Evolutionary conservation across 2,888 invertebrate genomes (phyloP).

Genomic region (Tinea trinotella): DNA sequence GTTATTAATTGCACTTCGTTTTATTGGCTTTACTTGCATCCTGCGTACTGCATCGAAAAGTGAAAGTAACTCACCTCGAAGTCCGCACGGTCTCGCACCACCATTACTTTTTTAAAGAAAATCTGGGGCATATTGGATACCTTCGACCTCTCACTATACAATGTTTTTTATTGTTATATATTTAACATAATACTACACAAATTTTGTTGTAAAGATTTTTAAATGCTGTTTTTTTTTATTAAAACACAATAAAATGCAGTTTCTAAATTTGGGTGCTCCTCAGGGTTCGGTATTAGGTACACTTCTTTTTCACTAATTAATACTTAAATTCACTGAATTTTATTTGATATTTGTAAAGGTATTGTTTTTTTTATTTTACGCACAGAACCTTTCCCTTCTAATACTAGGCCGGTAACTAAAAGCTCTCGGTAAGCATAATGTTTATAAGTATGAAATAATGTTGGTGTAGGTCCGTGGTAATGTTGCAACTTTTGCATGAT

Average conservation of each 20-base stretch:
- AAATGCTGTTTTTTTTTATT: background rate
- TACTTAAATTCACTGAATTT: background rate
- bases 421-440: constrained; percentile 56
- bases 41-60: constrained; percentile 30
- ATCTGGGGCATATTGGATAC: constrained; percentile 59
- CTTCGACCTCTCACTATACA: constrained; percentile 16
- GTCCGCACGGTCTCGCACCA: constrained; percentile 55
- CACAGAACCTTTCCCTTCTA: constrained; percentile 49
- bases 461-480: constrained; percentile 33
- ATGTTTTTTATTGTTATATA: background rate
- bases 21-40: too few species aligned
- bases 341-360: background rate
- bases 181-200: background rate
- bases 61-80: constrained; percentile 68
- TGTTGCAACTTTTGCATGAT: constrained; percentile 55
- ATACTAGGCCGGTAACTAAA: constrained; percentile 53
- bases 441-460: constrained; percentile 46
- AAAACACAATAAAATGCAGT: background rate
- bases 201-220: background rate
- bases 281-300: background rate
- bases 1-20: too few species aligned
- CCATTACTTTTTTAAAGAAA: constrained; percentile 70
- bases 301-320: background rate
- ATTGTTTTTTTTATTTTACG: background rate
- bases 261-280: background rate